A percentile compares a stretch with the other conserved stretches of the same genome.
phyloP scores from a whole-genome alignment of 2,797 vertebrate genomes.

The Spinibarbus caldwelli region DNA sequence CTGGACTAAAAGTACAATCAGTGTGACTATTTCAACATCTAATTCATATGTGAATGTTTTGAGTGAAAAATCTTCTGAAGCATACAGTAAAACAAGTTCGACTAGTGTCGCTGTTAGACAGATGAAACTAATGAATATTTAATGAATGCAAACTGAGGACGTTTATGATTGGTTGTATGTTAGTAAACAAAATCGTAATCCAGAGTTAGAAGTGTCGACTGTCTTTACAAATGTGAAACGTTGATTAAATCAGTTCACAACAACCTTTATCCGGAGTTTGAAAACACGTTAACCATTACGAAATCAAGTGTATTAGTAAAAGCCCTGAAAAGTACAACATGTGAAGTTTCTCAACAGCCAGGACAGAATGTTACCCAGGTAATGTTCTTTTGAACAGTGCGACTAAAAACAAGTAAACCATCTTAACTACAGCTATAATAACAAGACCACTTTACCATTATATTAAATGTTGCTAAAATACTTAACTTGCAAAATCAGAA shows the following conservation, averaged over 20 bases:
- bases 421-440: not conserved
- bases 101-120: not conserved
- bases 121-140: not conserved
- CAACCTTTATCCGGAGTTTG: not conserved
- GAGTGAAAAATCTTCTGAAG: not conserved
- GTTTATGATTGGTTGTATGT: not conserved
- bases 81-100: not conserved
- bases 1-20: not conserved
- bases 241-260: no score
- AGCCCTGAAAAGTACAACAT: not conserved
- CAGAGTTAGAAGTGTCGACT: not conserved
- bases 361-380: no score
- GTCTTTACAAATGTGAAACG: no score
- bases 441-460: not conserved
- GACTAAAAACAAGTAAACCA: not conserved
- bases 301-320: not conserved
- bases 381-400: not conserved
- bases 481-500: not conserved
- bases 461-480: not conserved
- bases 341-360: not conserved
- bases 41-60: not conserved
- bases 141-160: not conserved
- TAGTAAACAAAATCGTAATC: not conserved
- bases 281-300: not conserved
- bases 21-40: not conserved